Percentiles rank a stretch among this genome's conserved stretches.
These are phyloP conservation scores for Esox niger DNA, from an alignment of 2,113 vertebrate genomes.

Conservation along the genomic window DNA sequence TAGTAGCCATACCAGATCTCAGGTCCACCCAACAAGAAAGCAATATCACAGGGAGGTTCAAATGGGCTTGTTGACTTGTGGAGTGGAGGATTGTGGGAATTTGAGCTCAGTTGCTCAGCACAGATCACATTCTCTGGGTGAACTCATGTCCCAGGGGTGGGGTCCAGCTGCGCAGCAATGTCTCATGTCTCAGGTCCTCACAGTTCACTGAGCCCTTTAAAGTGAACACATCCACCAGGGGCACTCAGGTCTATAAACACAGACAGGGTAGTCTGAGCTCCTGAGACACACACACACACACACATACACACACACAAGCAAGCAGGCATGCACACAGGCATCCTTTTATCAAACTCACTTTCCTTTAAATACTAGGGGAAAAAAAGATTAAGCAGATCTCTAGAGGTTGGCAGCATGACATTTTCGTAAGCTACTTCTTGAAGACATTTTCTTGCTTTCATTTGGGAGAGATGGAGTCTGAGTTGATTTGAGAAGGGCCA, in stretches of 20 bases:
- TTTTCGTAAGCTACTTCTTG: conserved; percentile 28
- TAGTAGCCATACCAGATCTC: conserved; percentile 17
- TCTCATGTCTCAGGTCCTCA: conserved; percentile 77
- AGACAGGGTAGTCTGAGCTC: conserved; percentile 54
- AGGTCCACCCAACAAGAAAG: conserved; percentile 28
- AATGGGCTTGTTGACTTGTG: conserved; percentile 22
- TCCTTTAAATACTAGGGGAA: conserved; percentile 43
- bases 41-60: conserved; percentile 9
- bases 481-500: conserved; percentile 53
- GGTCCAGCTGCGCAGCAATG: conserved; percentile 68
- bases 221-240: conserved; percentile 67
- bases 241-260: conserved; percentile 64
- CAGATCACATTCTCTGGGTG: conserved; percentile 68
- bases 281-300: not conserved
- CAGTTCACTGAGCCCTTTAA: conserved; percentile 78
- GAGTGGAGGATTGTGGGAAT: conserved; percentile 59
- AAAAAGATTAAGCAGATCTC: conserved; percentile 23
- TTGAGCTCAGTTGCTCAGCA: conserved; percentile 57
- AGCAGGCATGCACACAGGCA: conserved; percentile 47
- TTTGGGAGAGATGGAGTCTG: conserved; percentile 35
- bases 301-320: conserved; percentile 8
- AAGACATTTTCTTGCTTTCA: conserved; percentile 20
- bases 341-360: conserved; percentile 22
- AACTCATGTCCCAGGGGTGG: conserved; percentile 67
- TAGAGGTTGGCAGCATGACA: conserved; percentile 29